A percentile compares a stretch with the other conserved stretches of the same genome.
Conservation (phyloP, 2,113 vertebrate genomes). For the Syngnathoides biaculeatus region DNA sequence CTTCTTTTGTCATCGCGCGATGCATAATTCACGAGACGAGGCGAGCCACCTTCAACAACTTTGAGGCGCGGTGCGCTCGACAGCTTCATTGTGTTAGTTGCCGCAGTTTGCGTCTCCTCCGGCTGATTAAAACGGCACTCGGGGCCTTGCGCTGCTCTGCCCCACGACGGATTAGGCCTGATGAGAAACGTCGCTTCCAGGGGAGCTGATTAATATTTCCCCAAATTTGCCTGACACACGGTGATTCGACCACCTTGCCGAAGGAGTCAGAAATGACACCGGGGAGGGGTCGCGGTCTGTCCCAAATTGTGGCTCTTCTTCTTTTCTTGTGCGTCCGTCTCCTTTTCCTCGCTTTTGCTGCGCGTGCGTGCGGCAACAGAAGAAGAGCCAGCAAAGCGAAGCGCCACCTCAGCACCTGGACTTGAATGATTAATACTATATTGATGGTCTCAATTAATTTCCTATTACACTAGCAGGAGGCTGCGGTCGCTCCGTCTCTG, state of each 20-base stretch:
- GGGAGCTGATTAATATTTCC: conserved; percentile 52
- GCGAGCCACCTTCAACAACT: conserved; percentile 67
- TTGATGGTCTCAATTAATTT: conserved; percentile 84
- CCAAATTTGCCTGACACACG: conserved; percentile 47
- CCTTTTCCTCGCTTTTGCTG: conserved; percentile 30
- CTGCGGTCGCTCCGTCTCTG: conserved; percentile 72
- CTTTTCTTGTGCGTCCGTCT: too few species aligned
- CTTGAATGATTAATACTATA: conserved; percentile 82
- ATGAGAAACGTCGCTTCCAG: conserved; percentile 55
- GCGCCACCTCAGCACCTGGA: conserved; percentile 79
- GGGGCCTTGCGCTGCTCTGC: conserved; percentile 42
- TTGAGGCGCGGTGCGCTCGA: conserved; percentile 68
- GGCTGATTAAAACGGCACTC: conserved; percentile 70
- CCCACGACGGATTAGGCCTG: conserved; percentile 50
- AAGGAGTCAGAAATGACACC: conserved; percentile 1
- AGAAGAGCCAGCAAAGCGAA: conserved; percentile 72
- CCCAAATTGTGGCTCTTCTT: background rate
- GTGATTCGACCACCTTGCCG: conserved; percentile 36
- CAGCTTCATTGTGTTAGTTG: conserved; percentile 73
- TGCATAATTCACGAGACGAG: conserved; percentile 70
- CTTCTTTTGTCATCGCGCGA: conserved; percentile 40
- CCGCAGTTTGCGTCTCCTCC: conserved; percentile 68
- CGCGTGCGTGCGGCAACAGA: conserved; percentile 49
- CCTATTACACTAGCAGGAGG: conserved; percentile 76
- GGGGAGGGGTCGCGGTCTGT: conserved; percentile 7